A percentile compares a stretch with the other conserved stretches of the same genome.
phyloP scores from a whole-genome alignment of 2,113 vertebrate species.

The Forbesichthys papilliferus region DNA sequence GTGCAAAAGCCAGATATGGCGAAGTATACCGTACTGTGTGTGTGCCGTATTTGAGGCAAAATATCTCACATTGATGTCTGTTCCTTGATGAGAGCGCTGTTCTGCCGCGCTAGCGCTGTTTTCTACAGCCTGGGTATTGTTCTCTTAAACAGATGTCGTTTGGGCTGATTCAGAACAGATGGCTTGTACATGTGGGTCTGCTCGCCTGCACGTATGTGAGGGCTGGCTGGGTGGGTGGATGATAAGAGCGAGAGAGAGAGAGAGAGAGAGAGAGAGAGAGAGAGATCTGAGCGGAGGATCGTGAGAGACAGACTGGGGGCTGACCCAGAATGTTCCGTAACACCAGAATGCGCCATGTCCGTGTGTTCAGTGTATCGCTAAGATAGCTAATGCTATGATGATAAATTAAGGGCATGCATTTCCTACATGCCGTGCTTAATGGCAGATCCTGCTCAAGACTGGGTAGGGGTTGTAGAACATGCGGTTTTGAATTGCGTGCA shows the following conservation, averaged over 20 bases:
- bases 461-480: constrained; percentile 27
- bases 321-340: constrained; percentile 6
- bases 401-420: too few relatives aligned
- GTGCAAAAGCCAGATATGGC: not conserved
- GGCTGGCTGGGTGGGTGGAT: constrained; percentile 22
- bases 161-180: constrained; percentile 80
- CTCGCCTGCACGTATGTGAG: constrained; percentile 57
- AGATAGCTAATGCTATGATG: constrained; percentile 6
- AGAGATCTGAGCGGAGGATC: not conserved
- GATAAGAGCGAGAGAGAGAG: constrained; percentile 37
- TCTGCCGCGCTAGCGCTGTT: constrained; percentile 53
- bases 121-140: constrained; percentile 71
- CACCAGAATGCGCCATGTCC: constrained; percentile 13
- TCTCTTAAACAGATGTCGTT: constrained; percentile 81
- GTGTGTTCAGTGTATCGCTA: constrained; percentile 28
- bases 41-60: constrained; percentile 42
- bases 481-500: not conserved
- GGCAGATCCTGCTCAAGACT: not conserved
- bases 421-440: too few relatives aligned
- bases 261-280: constrained; percentile 17
- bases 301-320: not conserved
- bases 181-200: constrained; percentile 67
- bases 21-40: not conserved
- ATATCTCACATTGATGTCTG: constrained; percentile 61
- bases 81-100: constrained; percentile 65